Base-by-base conservation (phyloP, 2,113 vertebrate species). In the Rattus rattus region DNA sequence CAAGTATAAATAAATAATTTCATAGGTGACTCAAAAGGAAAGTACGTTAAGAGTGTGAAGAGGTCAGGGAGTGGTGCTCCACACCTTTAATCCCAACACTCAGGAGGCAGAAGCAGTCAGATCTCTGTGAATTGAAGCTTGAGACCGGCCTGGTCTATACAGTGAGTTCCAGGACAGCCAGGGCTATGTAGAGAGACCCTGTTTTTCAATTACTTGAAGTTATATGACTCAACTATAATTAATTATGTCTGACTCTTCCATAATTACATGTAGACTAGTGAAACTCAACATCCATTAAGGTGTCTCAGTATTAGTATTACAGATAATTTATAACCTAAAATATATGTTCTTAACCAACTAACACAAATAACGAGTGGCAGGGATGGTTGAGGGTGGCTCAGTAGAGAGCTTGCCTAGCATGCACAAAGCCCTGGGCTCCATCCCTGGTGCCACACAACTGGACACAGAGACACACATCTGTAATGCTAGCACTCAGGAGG, bases 261-360 rank as follows among this genome's bases (percentile, higher is more conserved):
- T 56, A 80, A 30, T 56, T 54, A n/a, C 52, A 81, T 81, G 14
- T 59, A 88, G 56, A 2, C 12, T 86, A 88, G 24, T 72, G 33
- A 39, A 88, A 70, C 19, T 69, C 85, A 54, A 22, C 67, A 17
- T 39, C 67, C 69, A 72, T 54, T 56, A 67, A 88, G 47, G 43
- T 17, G 90, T 65, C 24, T 79, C 63, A 79, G 10, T 70, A 43
- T 75, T 84, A 83, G 11, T 73, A 24, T 67, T 84, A 88, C 33
- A 59, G 2, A 52, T 84, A 73, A 91, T 79, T 94, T 80, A 69
- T 85, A 88, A 95, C 9, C 77, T 79, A 56, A 2, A 65, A 33
- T 49, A 12, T 70, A 49, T 86, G 85, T 96, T 84, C 52, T 87
- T 72, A 83, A 95, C 39, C 59, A 81, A 63, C 43, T 63, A 39